Conservation (phyloP, 2,797 vertebrate genomes). For the Betta splendens region DNA sequence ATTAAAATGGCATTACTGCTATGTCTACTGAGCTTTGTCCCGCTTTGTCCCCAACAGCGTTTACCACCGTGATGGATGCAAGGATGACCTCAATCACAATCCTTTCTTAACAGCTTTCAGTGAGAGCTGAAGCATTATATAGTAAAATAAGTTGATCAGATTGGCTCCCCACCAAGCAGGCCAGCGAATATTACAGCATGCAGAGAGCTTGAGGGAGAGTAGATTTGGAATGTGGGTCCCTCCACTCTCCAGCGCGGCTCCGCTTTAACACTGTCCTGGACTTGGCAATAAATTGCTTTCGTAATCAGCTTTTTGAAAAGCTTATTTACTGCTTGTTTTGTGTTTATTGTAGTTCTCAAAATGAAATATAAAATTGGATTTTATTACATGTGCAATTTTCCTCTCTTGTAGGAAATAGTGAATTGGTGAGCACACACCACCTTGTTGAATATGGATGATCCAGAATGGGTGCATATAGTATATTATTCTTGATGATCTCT, state of each 20-base stretch:
- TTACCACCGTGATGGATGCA: constrained; percentile 85
- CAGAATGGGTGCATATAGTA: constrained; percentile 68
- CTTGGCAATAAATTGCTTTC: constrained; percentile 86
- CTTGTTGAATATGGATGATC: constrained; percentile 79
- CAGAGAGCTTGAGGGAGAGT: constrained; percentile 84
- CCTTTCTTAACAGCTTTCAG: constrained; percentile 79
- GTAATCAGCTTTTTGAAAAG: constrained; percentile 89
- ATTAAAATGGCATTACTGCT: constrained; percentile 80
- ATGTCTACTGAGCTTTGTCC: constrained; percentile 77
- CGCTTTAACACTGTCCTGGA: constrained; percentile 81
- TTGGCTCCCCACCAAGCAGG: constrained; percentile 81
- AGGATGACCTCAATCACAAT: constrained; percentile 90
- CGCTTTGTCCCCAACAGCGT: constrained; percentile 77
- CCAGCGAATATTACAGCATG: constrained; percentile 84
- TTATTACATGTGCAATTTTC: constrained; percentile 86
- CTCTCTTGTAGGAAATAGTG: constrained; percentile 74
- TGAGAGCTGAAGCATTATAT: constrained; percentile 72
- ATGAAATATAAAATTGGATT: constrained; percentile 87
- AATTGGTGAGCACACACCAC: constrained; percentile 58
- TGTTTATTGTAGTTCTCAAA: constrained; percentile 85
- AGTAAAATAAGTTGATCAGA: constrained; percentile 86
- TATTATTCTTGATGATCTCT: constrained; percentile 78
- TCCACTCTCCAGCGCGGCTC: constrained; percentile 56
- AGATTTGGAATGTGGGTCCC: constrained; percentile 80
- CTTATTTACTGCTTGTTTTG: constrained; percentile 87